Evolutionary conservation across 2,888 invertebrate species (phyloP).

Genomic region (Epicampocera succincta): DNA sequence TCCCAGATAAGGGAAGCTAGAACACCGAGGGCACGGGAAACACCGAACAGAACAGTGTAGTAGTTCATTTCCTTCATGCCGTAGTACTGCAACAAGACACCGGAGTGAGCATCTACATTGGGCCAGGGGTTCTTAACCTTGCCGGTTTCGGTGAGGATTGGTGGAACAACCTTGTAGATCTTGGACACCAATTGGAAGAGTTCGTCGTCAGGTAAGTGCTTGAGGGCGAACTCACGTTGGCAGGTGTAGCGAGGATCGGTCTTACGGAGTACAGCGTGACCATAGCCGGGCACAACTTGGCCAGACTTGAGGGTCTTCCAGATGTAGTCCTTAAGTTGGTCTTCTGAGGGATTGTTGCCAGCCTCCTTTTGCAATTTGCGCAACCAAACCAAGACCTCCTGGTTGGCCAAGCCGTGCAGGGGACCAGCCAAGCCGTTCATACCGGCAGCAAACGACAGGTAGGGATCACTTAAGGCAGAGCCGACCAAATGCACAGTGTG

Average conservation of each 20-base stretch:
- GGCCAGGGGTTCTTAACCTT: conserved; percentile 97
- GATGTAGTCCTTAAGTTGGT: conserved; percentile 96
- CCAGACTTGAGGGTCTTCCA: conserved; percentile 96
- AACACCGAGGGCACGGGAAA: conserved; percentile 92
- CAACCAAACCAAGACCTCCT: conserved; percentile 96
- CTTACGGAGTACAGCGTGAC: conserved; percentile 93
- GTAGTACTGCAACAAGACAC: conserved; percentile 91
- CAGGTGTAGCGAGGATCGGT: conserved; percentile 92
- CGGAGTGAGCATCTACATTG: conserved; percentile 95
- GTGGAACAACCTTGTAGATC: conserved; percentile 92
- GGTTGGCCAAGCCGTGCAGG: conserved; percentile 94
- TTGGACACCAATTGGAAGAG: conserved; percentile 90
- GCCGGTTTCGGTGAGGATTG: conserved; percentile 90
- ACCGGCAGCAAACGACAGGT: conserved; percentile 91
- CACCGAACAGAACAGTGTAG: conserved; percentile 95
- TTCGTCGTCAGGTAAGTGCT: conserved; percentile 91
- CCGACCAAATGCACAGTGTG: conserved; percentile 93
- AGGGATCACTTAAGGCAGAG: conserved; percentile 93
- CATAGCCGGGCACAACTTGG: conserved; percentile 94
- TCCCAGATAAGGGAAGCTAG: conserved; percentile 91
- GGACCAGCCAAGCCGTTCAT: conserved; percentile 95
- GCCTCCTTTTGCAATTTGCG: conserved; percentile 93
- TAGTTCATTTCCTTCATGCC: conserved; percentile 94
- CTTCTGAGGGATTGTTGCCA: conserved; percentile 92
- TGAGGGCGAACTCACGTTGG: conserved; percentile 92